Conservation (phyloP, 2,888 invertebrate species). For the Yponomeuta plumbellus region DNA sequence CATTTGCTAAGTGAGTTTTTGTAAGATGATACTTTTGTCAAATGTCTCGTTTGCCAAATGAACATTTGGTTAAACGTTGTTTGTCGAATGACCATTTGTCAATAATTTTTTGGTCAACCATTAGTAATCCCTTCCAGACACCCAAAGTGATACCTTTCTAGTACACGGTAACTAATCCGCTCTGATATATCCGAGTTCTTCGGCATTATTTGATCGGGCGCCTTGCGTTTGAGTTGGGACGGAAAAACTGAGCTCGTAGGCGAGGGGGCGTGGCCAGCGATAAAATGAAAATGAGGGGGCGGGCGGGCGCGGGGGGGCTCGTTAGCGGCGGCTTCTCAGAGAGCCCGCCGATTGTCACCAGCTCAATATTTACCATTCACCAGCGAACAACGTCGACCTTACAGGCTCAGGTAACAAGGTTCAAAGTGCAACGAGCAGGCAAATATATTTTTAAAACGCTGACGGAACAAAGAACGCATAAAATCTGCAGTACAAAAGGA, state of each 20-base stretch:
- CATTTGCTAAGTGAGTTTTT: too few species aligned
- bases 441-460: constrained; percentile 43
- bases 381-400: constrained; percentile 29
- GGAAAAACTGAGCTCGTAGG: constrained; percentile 51
- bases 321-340: constrained; percentile 58
- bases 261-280: constrained; percentile 42
- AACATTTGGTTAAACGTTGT: too few species aligned
- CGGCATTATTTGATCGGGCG: constrained; percentile 13
- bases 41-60: too few species aligned
- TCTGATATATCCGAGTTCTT: constrained; percentile 10
- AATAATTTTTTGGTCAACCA: too few species aligned
- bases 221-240: constrained; percentile 39
- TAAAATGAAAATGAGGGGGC: constrained; percentile 63
- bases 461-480: constrained; percentile 64
- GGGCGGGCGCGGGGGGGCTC: constrained; percentile 38
- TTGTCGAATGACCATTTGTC: too few species aligned
- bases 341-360: constrained; percentile 59
- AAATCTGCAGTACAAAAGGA: constrained; percentile 68
- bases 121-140: too few species aligned
- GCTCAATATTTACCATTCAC: constrained; percentile 47
- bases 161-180: constrained; percentile 3
- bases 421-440: constrained; percentile 4
- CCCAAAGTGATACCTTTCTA: too few species aligned
- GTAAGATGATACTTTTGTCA: too few species aligned
- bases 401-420: constrained; percentile 18